A percentile compares a stretch with the other conserved stretches of the same genome.
Evolutionary conservation across 1,140 invertebrate genomes (phyloP).

Genomic region (Drosophila repletoides): DNA sequence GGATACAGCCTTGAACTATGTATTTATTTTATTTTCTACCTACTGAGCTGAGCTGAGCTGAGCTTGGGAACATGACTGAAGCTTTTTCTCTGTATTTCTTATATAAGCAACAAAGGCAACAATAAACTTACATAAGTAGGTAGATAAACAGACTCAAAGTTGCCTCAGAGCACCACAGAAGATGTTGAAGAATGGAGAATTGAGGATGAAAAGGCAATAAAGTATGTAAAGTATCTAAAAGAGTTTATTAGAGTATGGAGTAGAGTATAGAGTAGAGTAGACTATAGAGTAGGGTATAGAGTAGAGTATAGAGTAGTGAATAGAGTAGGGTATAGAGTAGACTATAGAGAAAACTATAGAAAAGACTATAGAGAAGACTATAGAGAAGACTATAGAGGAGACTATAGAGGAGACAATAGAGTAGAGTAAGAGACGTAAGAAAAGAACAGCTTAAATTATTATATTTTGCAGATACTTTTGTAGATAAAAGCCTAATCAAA

Average conservation of each 20-base stretch:
- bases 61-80: slow-evolving; percentile 43
- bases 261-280: neutral
- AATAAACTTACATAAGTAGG: slow-evolving; percentile 11
- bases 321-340: neutral
- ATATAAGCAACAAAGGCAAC: neutral
- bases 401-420: neutral
- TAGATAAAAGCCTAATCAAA: too few species aligned
- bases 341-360: neutral
- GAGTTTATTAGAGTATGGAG: neutral
- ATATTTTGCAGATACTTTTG: too few species aligned
- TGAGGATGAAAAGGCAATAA: neutral
- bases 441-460: too few species aligned
- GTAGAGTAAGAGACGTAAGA: too few species aligned
- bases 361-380: neutral
- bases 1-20: slow-evolving; percentile 41
- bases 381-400: neutral
- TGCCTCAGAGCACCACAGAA: neutral
- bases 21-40: neutral
- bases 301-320: neutral
- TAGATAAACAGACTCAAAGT: neutral
- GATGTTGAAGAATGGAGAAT: neutral
- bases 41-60: slow-evolving; percentile 12
- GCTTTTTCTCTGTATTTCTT: slow-evolving; percentile 4
- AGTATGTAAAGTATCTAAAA: neutral
- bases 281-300: neutral